Evolutionary conservation across 1,140 invertebrate species (phyloP).

Genomic region (Cydia strobilella): DNA sequence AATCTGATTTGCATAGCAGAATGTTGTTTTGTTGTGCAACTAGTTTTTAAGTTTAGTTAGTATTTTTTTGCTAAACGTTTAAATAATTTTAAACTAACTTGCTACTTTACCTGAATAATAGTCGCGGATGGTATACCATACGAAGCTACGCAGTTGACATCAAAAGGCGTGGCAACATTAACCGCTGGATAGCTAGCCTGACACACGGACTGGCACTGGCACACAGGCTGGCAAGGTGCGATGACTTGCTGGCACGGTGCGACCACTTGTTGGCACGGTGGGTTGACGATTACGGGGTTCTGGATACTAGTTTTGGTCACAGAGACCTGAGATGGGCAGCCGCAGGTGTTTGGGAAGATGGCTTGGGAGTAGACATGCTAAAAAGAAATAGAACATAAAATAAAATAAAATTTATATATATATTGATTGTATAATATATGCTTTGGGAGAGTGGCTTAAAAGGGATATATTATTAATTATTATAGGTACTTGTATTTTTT

Average conservation of each 20-base stretch:
- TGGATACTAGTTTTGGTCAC: background rate
- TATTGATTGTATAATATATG: too few species aligned
- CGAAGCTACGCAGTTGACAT: background rate
- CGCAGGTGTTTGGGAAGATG: background rate
- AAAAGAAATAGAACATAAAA: background rate
- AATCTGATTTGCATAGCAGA: too few species aligned
- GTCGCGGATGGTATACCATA: slow-evolving; percentile 42
- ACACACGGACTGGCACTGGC: background rate
- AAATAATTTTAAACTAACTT: too few species aligned
- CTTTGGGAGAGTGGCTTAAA: too few species aligned
- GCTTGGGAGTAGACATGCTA: background rate
- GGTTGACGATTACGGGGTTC: background rate
- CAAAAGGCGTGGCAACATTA: background rate
- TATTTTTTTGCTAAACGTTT: too few species aligned
- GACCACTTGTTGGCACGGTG: background rate
- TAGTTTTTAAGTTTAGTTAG: too few species aligned
- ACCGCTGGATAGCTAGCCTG: background rate
- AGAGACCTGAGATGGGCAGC: background rate
- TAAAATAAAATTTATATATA: too few species aligned
- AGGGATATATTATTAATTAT: too few species aligned
- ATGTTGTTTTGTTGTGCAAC: too few species aligned
- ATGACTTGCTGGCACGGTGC: background rate
- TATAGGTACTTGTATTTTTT: too few species aligned
- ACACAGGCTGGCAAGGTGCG: background rate
- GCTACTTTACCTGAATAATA: slow-evolving; percentile 47